These are phyloP conservation scores for Lamellibrachia satsuma DNA, from an alignment of 2,888 invertebrate genomes.

Conservation along the genomic window DNA sequence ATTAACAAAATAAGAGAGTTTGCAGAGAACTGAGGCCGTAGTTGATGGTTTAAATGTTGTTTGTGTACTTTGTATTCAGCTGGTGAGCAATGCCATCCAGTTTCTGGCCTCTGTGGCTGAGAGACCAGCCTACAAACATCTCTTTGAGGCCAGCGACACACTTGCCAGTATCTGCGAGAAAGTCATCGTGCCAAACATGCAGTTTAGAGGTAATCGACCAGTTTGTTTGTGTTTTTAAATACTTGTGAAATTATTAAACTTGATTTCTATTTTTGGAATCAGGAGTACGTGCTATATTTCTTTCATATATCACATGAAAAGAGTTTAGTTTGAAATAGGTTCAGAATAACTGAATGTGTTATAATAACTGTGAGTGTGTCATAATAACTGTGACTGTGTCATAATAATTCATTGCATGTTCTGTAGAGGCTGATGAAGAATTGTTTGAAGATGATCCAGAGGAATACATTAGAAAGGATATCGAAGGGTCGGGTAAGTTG, in stretches of 20 bases:
- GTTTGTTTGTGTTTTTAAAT: neutral
- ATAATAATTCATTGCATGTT: neutral
- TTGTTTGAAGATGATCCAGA: slow-evolving; percentile 98
- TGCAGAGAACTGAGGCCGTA: neutral
- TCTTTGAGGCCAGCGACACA: slow-evolving; percentile 89
- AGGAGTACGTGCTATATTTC: neutral
- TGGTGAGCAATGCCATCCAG: slow-evolving; percentile 94
- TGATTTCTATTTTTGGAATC: neutral
- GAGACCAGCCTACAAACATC: slow-evolving; percentile 82
- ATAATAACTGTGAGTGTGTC: neutral
- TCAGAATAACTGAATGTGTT: neutral
- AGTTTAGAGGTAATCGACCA: slow-evolving; percentile 80
- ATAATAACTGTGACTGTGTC: neutral
- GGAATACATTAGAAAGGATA: slow-evolving; percentile 81
- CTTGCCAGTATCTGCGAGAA: slow-evolving; percentile 94
- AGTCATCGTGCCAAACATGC: slow-evolving; percentile 98
- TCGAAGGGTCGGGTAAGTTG: slow-evolving; percentile 83
- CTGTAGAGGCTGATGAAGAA: slow-evolving; percentile 81
- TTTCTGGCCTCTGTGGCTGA: slow-evolving; percentile 95
- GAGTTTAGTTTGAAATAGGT: neutral
- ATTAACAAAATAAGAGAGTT: neutral
- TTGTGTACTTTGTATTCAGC: slow-evolving; percentile 68
- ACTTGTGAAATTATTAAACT: neutral
- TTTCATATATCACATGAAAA: neutral
- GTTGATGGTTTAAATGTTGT: neutral